Conservation (phyloP, 2,888 invertebrate genomes). For the Orchestes rusci region DNA sequence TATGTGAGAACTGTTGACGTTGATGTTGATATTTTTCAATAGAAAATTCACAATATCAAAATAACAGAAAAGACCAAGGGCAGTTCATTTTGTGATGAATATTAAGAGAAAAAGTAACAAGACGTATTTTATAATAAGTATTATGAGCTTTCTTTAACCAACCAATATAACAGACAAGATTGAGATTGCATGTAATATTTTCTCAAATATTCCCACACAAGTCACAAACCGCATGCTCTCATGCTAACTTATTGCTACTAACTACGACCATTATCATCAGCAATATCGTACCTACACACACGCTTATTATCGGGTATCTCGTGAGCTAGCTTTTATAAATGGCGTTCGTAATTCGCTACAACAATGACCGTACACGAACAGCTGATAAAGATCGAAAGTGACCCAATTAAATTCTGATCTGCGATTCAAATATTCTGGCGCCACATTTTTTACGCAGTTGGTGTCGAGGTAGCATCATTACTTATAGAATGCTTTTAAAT, state of each 20-base stretch:
- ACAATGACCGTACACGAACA: conserved; percentile 16
- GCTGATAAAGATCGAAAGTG: conserved; percentile 15
- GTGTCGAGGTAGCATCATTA: no score
- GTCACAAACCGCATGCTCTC: conserved; percentile 1
- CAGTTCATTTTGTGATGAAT: no score
- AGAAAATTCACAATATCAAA: no score
- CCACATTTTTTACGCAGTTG: conserved; percentile 3
- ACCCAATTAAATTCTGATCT: conserved; percentile 16
- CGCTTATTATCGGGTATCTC: conserved; percentile 15
- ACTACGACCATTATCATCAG: conserved; percentile 12
- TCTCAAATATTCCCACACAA: conserved; percentile 10
- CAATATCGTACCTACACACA: conserved; percentile 16
- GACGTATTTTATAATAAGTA: no score
- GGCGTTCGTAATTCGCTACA: conserved; percentile 12
- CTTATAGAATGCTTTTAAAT: no score
- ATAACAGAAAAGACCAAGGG: no score
- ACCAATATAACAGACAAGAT: no score
- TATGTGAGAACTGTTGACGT: no score
- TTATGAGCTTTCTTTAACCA: no score
- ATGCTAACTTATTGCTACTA: conserved; percentile 13
- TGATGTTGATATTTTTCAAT: no score
- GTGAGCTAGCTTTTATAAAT: conserved; percentile 13
- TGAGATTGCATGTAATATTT: conserved; percentile 1
- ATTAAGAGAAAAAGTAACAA: neutral
- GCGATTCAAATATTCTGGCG: conserved; percentile 13